Evolutionary conservation across 30 jellyfish, hydroid and myxozoan genomes (phyloP), one percentile per base, ranked within the genome.

Genomic region (Hydractinia echinata): DNA sequence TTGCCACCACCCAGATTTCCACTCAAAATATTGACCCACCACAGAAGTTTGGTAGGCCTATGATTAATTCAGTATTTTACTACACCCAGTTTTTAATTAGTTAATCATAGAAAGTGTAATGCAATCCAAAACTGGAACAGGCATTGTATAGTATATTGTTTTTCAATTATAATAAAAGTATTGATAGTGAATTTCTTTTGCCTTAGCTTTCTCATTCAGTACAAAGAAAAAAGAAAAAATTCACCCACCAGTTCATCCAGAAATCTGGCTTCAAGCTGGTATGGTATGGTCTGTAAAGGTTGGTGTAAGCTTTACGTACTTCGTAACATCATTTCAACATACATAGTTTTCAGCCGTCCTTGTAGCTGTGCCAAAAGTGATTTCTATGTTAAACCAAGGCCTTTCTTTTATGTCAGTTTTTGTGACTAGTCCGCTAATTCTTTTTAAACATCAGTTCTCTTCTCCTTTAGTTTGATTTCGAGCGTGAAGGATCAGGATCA

Each of bases 251-350:
- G 96, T 94, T 67, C 79, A 76, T 52, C 99, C 99, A 6, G 99
- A 93, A 64, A 87, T 93, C 20, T 93, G 99, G 99, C 88, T 94
- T n/a, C 99, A 93, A 70, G 96, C 91, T 15, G 96, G 89, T 5
- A 73, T 93, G 67, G 87, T 81, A 48, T 93, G 99, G 99, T 61
- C 92, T 4, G 96, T 93, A 82, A 87, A 84, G 89, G 99, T 93
- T 81, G 4, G 88, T 51, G 51, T 4, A 6, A 15, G 70, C 18
- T 16, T 60, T 13, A 60, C n/a, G 1, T 60, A 60, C 44, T 30
- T 2, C 44, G 44, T n/a, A n/a, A n/a, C n/a, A n/a, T n/a, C n/a
- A n/a, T 30, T 30, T 30, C 44, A 30, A 30, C 1, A 30, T 30
- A 30, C 44, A 30, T 30, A 30, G 1, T 30, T 30, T 30, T 30